Conservation (phyloP, 2,888 invertebrate species). For the Frankliniella fusca region DNA sequence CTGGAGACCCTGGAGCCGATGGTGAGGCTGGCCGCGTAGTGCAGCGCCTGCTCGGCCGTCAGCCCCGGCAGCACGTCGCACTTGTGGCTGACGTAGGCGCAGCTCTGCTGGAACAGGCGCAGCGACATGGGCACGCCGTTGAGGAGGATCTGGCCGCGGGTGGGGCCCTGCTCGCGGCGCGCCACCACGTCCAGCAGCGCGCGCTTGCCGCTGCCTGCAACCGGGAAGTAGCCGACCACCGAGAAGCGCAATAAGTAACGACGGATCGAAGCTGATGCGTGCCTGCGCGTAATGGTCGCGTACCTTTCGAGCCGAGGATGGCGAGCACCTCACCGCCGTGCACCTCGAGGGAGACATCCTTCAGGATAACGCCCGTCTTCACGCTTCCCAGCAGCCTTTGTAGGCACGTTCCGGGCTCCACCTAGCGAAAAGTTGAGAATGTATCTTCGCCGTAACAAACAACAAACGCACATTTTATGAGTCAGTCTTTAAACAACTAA, state of each 20-base stretch:
- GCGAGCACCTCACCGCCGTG: constrained; percentile 92
- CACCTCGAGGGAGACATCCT: constrained; percentile 87
- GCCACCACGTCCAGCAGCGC: constrained; percentile 90
- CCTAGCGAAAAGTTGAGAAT: constrained; percentile 49
- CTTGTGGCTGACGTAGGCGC: constrained; percentile 84
- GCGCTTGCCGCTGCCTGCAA: constrained; percentile 84
- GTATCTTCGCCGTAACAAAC: no score
- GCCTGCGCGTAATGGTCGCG: constrained; percentile 25
- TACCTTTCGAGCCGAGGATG: constrained; percentile 87
- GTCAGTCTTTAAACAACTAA: no score
- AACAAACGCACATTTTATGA: no score
- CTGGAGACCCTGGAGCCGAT: constrained; percentile 60
- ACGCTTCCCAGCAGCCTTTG: constrained; percentile 71
- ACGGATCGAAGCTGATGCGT: not conserved
- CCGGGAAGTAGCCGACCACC: not conserved
- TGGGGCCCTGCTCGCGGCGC: constrained; percentile 71
- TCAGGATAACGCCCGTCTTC: constrained; percentile 79
- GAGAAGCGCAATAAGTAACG: not conserved
- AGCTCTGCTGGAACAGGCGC: constrained; percentile 76
- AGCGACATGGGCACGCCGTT: constrained; percentile 81
- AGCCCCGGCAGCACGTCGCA: constrained; percentile 79
- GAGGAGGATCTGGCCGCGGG: constrained; percentile 81
- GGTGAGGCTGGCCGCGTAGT: constrained; percentile 63
- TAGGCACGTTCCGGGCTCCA: constrained; percentile 73
- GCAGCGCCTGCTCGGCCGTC: constrained; percentile 80